Percentiles rank a stretch among this genome's conserved stretches.
Evolutionary conservation across 2,113 vertebrate genomes (phyloP).

Genomic region (Trinectes maculatus): DNA sequence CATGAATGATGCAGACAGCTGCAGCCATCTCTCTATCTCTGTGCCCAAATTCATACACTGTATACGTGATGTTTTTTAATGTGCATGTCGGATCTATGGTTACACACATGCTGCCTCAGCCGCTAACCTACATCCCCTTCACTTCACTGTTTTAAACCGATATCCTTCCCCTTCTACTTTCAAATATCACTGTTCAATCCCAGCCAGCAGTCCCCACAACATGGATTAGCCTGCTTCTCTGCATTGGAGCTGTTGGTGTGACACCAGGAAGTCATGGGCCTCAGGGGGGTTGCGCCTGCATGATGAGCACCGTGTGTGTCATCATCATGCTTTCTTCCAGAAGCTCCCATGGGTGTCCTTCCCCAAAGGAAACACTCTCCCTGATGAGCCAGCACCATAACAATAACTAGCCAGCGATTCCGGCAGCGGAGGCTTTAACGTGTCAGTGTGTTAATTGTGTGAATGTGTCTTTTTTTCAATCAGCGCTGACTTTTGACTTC

Average conservation of each 20-base stretch:
- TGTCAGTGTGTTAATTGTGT: conserved; percentile 19
- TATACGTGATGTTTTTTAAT: not conserved
- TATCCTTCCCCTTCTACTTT: conserved; percentile 5
- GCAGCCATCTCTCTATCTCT: not conserved
- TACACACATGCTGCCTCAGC: no score
- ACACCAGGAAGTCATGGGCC: conserved; percentile 51
- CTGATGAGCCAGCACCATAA: conserved; percentile 57
- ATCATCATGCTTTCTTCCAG: conserved; percentile 55
- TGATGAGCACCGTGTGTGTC: conserved; percentile 57
- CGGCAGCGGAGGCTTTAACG: conserved; percentile 5
- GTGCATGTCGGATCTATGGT: no score
- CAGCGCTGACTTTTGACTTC: conserved; percentile 26
- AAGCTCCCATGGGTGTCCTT: conserved; percentile 59
- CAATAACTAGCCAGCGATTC: conserved; percentile 42
- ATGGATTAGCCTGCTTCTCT: conserved; percentile 1
- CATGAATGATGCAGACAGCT: conserved; percentile 3
- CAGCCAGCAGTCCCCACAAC: not conserved
- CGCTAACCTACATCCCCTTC: no score
- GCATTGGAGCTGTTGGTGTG: conserved; percentile 24
- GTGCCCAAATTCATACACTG: not conserved
- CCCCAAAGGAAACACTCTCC: conserved; percentile 63
- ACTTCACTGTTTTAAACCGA: no score
- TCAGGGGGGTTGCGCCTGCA: conserved; percentile 33
- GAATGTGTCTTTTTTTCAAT: conserved; percentile 14
- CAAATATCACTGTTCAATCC: not conserved